Base-by-base conservation (phyloP, 2,113 vertebrate species). In the Indicator indicator region DNA sequence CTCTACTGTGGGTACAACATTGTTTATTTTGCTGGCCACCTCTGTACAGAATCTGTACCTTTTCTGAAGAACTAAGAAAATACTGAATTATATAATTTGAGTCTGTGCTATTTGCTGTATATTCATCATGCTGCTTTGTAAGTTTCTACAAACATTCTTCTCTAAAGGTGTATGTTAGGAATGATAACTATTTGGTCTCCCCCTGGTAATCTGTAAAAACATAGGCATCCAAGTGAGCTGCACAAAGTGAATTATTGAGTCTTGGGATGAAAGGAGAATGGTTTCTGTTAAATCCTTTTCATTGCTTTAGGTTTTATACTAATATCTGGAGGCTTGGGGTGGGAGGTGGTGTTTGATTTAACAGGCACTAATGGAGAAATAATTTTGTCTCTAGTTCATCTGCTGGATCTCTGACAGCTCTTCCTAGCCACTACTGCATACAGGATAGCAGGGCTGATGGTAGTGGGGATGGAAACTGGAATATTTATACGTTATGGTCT, bases 181-280 rank as follows among this genome's bases (percentile, higher is more conserved):
- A 90, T 64, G 48, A 55, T 52, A 83, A 74, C 55, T n/a, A 24
- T 13, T 65, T 65, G 9, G 32, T 71, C 11, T 77, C 32, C 67
- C 56, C 30, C 27, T 55, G 52, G 68, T 85, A 73, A 94, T 75
- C 79, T 90, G 60, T 68, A 74, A 93, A 94, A 96, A 71, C 28
- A 13, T 9, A 63, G 62, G 79, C 92, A 74, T 73, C 36, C 68
- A n/a, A 79, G 54, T 54, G 85, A 91, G 42, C 44, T 64, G 58
- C 74, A 44, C 48, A 67, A 74, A 88, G 83, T 75, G 76, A 58
- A 68, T 70, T 89, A 90, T 90, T 89, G 92, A 79, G 92, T 95
- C 63, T 69, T 9, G 1, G 58, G 36, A 62, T 62, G 70, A 4
- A 1, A 24, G 81, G 52, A 73, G 73, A 90, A 77, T 27, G 50